Evolutionary conservation across 2,888 invertebrate genomes (phyloP).

Genomic region (Phania funesta): DNA sequence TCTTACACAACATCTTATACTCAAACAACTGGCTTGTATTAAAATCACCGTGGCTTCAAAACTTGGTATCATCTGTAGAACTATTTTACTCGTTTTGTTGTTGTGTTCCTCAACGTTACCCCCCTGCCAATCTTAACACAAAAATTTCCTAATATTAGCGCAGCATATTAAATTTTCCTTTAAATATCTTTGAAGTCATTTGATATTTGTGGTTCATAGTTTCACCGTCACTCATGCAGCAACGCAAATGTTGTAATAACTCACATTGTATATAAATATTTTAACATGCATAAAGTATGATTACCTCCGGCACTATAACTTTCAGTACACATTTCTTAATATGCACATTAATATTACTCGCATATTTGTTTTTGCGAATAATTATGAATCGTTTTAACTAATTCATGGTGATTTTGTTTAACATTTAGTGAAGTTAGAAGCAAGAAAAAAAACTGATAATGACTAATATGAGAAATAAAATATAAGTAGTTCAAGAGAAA

Average conservation of each 20-base stretch:
- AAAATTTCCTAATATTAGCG: neutral
- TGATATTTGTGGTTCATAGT: neutral
- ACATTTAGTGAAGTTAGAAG: conserved; percentile 22
- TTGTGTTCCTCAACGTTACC: neutral
- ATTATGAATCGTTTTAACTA: conserved; percentile 34
- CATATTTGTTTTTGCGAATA: conserved; percentile 13
- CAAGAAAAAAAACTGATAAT: neutral
- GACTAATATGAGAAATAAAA: conserved; percentile 8
- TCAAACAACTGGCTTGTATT: neutral
- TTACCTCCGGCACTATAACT: conserved; percentile 36
- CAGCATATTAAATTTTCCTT: neutral
- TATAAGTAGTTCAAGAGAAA: too few relatives aligned
- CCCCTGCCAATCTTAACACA: neutral
- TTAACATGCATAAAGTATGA: conserved; percentile 33
- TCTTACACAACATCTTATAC: too few relatives aligned
- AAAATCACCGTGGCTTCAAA: too few relatives aligned
- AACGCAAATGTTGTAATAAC: conserved; percentile 34
- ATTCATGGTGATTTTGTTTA: conserved; percentile 34
- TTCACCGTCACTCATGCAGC: conserved; percentile 32
- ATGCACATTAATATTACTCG: neutral
- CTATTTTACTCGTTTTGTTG: too few relatives aligned
- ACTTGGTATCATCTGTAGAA: too few relatives aligned
- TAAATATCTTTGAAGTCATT: conserved; percentile 10
- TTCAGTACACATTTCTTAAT: conserved; percentile 20
- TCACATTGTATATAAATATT: conserved; percentile 18